Percentiles rank a stretch among this genome's conserved stretches.
These are phyloP conservation scores for Melopsittacus undulatus DNA, from an alignment of 2,797 vertebrate species.

Conservation along the genomic window DNA sequence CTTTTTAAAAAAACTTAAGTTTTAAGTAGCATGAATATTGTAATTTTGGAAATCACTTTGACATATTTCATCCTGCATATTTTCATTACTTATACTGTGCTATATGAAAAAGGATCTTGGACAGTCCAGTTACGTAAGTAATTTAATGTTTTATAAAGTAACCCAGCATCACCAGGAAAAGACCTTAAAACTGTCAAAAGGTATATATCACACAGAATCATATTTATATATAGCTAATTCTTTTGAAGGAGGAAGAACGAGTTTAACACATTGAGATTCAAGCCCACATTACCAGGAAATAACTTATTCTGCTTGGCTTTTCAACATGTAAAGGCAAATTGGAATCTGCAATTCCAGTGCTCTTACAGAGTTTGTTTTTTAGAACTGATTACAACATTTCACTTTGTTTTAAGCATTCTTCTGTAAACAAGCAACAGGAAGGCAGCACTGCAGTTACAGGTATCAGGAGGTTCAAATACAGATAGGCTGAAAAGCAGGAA, in stretches of 20 bases:
- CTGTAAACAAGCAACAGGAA: background rate
- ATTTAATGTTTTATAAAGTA: slow-evolving; percentile 17
- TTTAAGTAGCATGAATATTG: background rate
- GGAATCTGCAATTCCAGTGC: background rate
- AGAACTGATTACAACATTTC: background rate
- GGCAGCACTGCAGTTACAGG: background rate
- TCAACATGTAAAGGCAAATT: background rate
- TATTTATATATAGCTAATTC: background rate
- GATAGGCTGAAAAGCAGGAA: background rate
- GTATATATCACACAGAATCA: background rate
- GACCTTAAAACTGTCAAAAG: background rate
- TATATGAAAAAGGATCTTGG: background rate
- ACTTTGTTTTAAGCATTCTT: background rate
- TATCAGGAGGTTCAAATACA: background rate
- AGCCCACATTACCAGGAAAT: background rate
- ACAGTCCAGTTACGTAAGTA: background rate
- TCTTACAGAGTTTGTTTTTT: background rate
- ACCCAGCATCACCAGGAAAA: background rate
- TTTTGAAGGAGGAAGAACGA: background rate
- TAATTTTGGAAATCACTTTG: background rate
- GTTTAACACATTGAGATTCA: background rate
- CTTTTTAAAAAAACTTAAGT: background rate
- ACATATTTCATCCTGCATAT: background rate
- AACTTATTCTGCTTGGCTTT: background rate
- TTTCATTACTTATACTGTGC: background rate